phyloP scores from a whole-genome alignment of 2,797 vertebrate species.

The Chrosomus eos region DNA sequence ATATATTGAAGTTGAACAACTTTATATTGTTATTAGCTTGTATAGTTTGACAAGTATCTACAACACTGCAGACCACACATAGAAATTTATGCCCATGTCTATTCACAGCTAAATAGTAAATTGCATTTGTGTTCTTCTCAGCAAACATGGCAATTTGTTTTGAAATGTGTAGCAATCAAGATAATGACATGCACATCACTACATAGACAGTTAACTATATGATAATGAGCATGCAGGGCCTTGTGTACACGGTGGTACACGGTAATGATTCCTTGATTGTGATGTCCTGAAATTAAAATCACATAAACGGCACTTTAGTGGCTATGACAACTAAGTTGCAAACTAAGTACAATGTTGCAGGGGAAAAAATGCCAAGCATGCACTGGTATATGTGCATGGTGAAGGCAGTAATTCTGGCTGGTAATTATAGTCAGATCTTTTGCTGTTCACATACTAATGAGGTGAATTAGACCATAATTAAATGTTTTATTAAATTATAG shows the following conservation, averaged over 20 bases:
- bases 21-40: not conserved
- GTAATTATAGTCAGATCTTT: conserved; percentile 27
- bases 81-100: not conserved
- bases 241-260: not conserved
- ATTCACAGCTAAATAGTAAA: conserved; percentile 1
- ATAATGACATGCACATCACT: conserved; percentile 19
- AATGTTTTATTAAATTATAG: conserved; percentile 44
- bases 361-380: not conserved
- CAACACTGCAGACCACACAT: not conserved
- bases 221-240: not conserved
- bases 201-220: conserved; percentile 1
- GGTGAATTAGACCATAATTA: conserved; percentile 36
- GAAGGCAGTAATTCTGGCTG: conserved; percentile 11
- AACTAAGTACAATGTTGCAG: not conserved
- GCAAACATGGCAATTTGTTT: conserved; percentile 13
- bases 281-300: conserved; percentile 4
- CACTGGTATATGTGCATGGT: conserved; percentile 4
- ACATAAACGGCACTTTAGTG: not conserved
- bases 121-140: not conserved
- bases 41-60: not conserved
- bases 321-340: not conserved
- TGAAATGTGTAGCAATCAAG: conserved; percentile 4
- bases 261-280: not conserved
- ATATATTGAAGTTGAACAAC: not conserved
- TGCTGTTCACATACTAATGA: conserved; percentile 40